These are phyloP conservation scores for Drosophila acutilabella DNA, from an alignment of 2,888 invertebrate genomes.

Conservation along the genomic window DNA sequence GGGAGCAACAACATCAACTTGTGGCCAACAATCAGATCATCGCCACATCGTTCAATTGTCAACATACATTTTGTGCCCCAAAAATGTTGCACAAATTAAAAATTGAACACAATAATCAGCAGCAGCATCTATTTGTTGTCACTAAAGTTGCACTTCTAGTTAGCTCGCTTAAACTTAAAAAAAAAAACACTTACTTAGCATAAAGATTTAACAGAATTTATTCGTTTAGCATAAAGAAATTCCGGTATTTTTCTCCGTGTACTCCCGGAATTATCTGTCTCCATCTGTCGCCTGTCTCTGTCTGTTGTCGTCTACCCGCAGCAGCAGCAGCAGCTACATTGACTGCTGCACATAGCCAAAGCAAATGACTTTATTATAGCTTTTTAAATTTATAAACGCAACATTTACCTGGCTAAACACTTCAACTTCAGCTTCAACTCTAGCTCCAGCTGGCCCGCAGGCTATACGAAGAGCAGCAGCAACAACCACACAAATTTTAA, in stretches of 20 bases:
- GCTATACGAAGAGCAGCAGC: conserved; percentile 12
- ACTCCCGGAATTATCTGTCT: background rate
- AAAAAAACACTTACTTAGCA: no score
- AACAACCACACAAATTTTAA: background rate
- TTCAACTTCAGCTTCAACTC: conserved; percentile 63
- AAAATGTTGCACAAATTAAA: conserved; percentile 77
- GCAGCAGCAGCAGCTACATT: conserved; percentile 16
- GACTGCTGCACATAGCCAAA: conserved; percentile 60
- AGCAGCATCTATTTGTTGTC: conserved; percentile 57
- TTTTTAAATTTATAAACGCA: conserved; percentile 79
- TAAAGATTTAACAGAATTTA: no score
- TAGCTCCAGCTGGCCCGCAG: conserved; percentile 58
- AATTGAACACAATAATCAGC: conserved; percentile 77
- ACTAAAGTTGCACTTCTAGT: conserved; percentile 12
- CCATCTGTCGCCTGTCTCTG: conserved; percentile 3
- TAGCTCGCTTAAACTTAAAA: background rate
- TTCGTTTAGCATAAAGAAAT: no score
- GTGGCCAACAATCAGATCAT: conserved; percentile 42
- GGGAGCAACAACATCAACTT: conserved; percentile 15
- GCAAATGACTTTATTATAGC: conserved; percentile 78
- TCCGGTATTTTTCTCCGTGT: no score
- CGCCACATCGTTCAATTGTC: conserved; percentile 48
- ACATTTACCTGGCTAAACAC: conserved; percentile 74
- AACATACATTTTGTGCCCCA: conserved; percentile 47
- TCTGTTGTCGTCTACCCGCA: conserved; percentile 30